phyloP scores from a whole-genome alignment of 2,797 vertebrate species.

The Phalanger gymnotis region DNA sequence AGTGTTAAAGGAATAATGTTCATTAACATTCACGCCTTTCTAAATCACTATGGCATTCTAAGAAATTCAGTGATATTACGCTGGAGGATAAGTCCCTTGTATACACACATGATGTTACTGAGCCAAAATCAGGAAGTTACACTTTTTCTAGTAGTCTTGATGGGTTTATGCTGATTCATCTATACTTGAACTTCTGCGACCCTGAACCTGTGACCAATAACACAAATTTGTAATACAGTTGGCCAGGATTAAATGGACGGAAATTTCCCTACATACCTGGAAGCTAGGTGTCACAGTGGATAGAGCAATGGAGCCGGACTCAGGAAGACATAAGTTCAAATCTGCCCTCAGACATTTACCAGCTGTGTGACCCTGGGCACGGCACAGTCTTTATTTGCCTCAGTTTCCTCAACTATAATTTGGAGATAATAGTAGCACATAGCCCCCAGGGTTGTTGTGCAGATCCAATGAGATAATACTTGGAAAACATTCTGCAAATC shows the following conservation, averaged over 20 bases:
- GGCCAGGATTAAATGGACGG: slow-evolving; percentile 22
- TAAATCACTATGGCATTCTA: slow-evolving; percentile 32
- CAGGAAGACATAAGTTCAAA: slow-evolving; percentile 40
- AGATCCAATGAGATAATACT: background rate
- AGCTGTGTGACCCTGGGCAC: slow-evolving; percentile 18
- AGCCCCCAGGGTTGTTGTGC: background rate
- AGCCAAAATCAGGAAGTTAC: slow-evolving; percentile 10
- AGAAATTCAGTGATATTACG: slow-evolving; percentile 38
- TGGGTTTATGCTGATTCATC: slow-evolving; percentile 45
- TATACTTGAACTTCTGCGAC: slow-evolving; percentile 22
- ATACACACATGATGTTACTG: background rate
- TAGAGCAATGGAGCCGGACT: background rate
- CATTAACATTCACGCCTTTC: slow-evolving; percentile 25
- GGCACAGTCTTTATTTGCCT: background rate
- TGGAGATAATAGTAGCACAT: background rate
- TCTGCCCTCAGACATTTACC: slow-evolving; percentile 30
- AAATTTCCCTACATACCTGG: slow-evolving; percentile 4
- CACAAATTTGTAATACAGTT: slow-evolving; percentile 41
- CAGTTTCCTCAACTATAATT: background rate
- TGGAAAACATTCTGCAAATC: background rate
- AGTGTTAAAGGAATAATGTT: slow-evolving; percentile 35
- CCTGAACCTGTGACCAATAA: slow-evolving; percentile 53
- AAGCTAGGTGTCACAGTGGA: background rate
- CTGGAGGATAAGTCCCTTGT: background rate
- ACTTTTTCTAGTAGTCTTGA: slow-evolving; percentile 48